Evolutionary conservation across 2,888 invertebrate species (phyloP).

Genomic region (Vesta saturnalis): DNA sequence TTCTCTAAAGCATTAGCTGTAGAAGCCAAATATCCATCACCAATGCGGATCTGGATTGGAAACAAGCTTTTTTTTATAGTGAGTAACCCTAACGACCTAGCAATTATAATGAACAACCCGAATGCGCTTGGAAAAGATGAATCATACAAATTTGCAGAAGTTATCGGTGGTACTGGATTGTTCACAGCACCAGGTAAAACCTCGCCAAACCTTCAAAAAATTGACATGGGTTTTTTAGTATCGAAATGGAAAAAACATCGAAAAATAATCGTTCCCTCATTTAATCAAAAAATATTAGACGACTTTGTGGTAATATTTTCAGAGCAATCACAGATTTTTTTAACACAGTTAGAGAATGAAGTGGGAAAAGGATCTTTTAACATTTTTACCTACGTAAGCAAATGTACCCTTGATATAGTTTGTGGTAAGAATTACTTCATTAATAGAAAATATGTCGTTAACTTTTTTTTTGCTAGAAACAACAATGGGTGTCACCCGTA

Average conservation of each 20-base stretch:
- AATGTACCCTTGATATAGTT: conserved; percentile 71
- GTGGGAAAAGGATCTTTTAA: conserved; percentile 62
- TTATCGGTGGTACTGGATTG: conserved; percentile 37
- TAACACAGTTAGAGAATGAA: conserved; percentile 60
- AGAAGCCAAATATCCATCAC: too few relatives aligned
- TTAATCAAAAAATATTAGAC: conserved; percentile 71
- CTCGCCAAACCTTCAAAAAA: neutral
- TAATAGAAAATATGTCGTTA: neutral
- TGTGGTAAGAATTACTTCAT: conserved; percentile 67
- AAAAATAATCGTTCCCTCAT: conserved; percentile 70
- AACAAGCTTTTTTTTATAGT: neutral
- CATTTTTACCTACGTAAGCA: conserved; percentile 65
- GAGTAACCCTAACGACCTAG: neutral
- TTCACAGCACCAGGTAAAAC: conserved; percentile 44
- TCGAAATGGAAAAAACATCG: conserved; percentile 69
- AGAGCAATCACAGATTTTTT: conserved; percentile 66
- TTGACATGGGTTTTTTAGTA: conserved; percentile 52
- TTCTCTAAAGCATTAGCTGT: too few relatives aligned
- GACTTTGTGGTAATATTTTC: conserved; percentile 70
- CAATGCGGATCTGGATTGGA: neutral
- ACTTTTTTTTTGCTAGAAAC: conserved; percentile 65
- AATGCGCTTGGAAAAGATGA: neutral
- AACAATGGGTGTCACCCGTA: conserved; percentile 75
- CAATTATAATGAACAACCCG: neutral
- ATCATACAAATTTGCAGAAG: neutral